Percentiles rank a stretch among this genome's conserved stretches.
Evolutionary conservation across 2,113 vertebrate genomes (phyloP).

Genomic region (Nettapus auritus): DNA sequence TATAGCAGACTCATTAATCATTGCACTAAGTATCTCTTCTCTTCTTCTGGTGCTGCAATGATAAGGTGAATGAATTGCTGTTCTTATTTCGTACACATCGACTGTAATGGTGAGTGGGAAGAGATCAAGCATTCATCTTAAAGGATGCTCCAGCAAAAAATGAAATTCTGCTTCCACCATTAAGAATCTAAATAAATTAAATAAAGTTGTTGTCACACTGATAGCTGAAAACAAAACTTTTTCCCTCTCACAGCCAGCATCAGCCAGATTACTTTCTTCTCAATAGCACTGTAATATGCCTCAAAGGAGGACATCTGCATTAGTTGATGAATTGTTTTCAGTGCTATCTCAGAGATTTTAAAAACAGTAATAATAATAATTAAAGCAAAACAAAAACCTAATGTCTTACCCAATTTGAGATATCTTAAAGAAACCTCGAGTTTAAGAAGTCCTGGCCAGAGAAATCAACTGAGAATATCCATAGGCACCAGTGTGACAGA

Average conservation of each 20-base stretch:
- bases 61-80: slow-evolving; percentile 16
- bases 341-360: background rate
- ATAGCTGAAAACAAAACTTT: background rate
- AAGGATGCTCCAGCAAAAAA: background rate
- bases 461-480: background rate
- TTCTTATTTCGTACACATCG: slow-evolving; percentile 9
- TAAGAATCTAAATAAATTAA: background rate
- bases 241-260: background rate
- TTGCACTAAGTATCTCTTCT: background rate
- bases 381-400: background rate
- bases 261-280: background rate
- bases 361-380: background rate
- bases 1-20: slow-evolving; percentile 49
- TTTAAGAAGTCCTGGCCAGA: background rate
- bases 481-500: background rate
- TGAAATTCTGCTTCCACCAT: background rate
- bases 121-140: slow-evolving; percentile 17
- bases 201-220: background rate
- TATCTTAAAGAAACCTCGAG: background rate
- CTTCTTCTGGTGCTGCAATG: background rate
- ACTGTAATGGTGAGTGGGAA: background rate
- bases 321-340: background rate
- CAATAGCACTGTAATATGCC: background rate
- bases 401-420: background rate
- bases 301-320: background rate